Base-by-base conservation (phyloP, 2,113 vertebrate genomes). In the Anarhynchus alexandrinus region DNA sequence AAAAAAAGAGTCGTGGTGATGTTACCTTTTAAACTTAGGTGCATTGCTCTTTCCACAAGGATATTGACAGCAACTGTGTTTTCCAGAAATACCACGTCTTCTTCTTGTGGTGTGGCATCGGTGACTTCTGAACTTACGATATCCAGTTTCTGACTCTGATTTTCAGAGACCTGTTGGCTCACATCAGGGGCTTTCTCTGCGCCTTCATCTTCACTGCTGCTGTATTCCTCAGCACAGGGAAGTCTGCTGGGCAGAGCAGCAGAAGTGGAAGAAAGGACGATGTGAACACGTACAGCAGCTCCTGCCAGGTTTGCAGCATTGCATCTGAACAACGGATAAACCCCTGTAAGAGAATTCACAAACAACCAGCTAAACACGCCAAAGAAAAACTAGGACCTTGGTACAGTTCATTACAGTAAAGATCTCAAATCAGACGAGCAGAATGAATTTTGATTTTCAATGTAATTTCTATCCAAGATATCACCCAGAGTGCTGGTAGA, bases 31-130 rank as follows among this genome's bases (percentile, higher is more conserved):
- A 99, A 97, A 93, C 98, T 99, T 5, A 99, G 97, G 84, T 99
- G 99, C 99, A 99, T 99, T 5, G 99, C 99, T 84, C 97, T 98
- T 86, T 99, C 99, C 86, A 99, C 99, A 19, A 98, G 94, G 73
- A 99, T 90, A 26, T 49, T 98, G 91, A 98, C 99, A 74, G 98
- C 93, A 94, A 99, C 98, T 3, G 98, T 99, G 73, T 98, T 98
- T 23, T 98, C 98, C 45, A 74, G 43, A 22, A 96, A 97, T 5
- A 82, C 4, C 59, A 76, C 36, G 0, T 91, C 57, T 0, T 94
- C 97, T 45, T 95, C 97, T 34, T 83, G 66, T 4, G 72, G 21
- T 14, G 84, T 73, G 5, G 11, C 58, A 14, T 0, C 1, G 17
- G 42, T 43, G 43, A 29, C 5, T 54, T 77, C 95, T 69, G 96